Evolutionary conservation across 2,797 vertebrate genomes (phyloP).

Genomic region (Epinephelus malabaricus): DNA sequence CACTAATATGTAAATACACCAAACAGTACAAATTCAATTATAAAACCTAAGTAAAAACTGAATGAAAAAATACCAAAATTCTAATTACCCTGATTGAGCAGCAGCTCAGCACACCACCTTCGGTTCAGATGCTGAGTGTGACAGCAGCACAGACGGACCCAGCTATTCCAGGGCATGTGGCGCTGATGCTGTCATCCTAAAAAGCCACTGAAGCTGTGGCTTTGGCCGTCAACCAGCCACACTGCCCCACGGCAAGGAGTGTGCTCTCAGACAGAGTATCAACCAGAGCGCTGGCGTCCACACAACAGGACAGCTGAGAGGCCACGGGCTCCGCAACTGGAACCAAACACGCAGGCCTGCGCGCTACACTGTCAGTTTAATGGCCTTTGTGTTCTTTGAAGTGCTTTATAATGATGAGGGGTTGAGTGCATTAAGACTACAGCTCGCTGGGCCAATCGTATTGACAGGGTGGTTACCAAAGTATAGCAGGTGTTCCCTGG

Average conservation of each 20-base stretch:
- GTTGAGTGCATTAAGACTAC: conserved; percentile 41
- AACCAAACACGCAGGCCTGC: conserved; percentile 4
- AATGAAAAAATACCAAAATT: neutral
- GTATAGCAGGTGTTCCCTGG: conserved; percentile 36
- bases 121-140: conserved; percentile 7
- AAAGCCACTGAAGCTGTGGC: conserved; percentile 55
- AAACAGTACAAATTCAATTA: no score
- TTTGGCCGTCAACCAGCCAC: conserved; percentile 58
- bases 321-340: conserved; percentile 55
- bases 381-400: conserved; percentile 62
- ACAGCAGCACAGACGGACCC: conserved; percentile 23
- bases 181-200: conserved; percentile 35
- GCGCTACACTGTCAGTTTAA: conserved; percentile 22
- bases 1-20: no score
- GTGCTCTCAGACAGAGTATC: conserved; percentile 58
- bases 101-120: conserved; percentile 9
- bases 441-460: conserved; percentile 33
- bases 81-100: neutral
- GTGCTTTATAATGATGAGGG: conserved; percentile 54
- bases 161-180: conserved; percentile 16
- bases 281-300: conserved; percentile 45
- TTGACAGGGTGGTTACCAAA: conserved; percentile 40
- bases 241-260: conserved; percentile 53
- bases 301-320: conserved; percentile 60
- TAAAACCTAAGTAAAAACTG: no score